A percentile compares a stretch with the other conserved stretches of the same genome.
Conservation (phyloP, 2,113 vertebrate genomes). For the Eonycteris spelaea region DNA sequence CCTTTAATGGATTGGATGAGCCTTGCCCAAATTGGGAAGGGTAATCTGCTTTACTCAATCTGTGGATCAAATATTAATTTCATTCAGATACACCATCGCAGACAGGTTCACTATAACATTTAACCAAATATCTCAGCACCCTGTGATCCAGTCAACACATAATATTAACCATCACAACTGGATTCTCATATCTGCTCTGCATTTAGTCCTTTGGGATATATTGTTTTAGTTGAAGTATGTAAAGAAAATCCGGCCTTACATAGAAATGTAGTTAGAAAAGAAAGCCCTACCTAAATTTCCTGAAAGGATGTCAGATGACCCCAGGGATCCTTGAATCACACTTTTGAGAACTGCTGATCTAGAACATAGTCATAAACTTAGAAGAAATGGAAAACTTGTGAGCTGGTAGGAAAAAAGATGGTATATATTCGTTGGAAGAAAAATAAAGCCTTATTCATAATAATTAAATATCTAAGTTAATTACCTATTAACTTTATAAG, state of each 20-base stretch:
- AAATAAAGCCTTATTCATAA: not conserved
- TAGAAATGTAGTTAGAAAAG: not conserved
- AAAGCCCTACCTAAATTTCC: not conserved
- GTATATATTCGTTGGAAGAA: not conserved
- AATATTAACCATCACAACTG: not conserved
- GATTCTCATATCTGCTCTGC: not conserved
- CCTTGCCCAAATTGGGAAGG: not conserved
- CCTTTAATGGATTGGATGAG: not conserved
- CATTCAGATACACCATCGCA: not conserved
- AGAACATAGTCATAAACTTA: slow-evolving; percentile 7
- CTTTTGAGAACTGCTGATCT: not conserved
- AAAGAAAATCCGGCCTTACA: not conserved
- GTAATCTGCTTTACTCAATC: not conserved
- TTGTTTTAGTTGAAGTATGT: not conserved
- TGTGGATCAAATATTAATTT: not conserved
- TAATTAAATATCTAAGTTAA: slow-evolving; percentile 14
- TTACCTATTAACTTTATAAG: not conserved
- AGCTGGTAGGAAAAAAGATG: not conserved
- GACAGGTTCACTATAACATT: not conserved
- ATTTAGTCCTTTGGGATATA: not conserved
- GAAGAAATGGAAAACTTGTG: not conserved
- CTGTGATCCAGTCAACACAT: not conserved
- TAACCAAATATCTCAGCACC: not conserved
- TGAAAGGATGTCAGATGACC: not conserved
- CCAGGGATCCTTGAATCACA: not conserved